phyloP scores from a whole-genome alignment of 2,113 vertebrate genomes.

The Maccullochella peelii region DNA sequence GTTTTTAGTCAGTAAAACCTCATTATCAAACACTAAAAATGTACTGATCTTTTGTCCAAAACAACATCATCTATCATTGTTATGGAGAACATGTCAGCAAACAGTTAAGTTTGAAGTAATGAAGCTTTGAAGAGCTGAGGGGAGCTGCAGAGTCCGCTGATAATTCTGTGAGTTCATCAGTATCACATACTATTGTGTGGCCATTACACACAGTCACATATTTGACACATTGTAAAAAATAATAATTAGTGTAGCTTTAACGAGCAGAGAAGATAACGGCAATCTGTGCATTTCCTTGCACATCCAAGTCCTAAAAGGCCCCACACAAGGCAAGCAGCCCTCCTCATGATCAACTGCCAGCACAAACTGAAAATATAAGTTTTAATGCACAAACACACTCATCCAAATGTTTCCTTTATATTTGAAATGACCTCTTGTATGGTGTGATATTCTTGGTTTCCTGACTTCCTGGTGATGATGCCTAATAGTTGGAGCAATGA shows the following conservation, averaged over 20 bases:
- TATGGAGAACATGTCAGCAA: too few species aligned
- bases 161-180: too few species aligned
- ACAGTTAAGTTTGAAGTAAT: too few species aligned
- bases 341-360: too few species aligned
- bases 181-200: too few species aligned
- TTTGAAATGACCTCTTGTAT: neutral
- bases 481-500: neutral
- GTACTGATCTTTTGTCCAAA: neutral
- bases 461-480: neutral
- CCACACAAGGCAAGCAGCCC: neutral
- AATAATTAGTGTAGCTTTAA: too few species aligned
- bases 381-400: neutral
- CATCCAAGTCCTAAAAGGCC: neutral
- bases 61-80: neutral
- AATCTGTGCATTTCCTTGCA: neutral
- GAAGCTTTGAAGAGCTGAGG: neutral
- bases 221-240: too few species aligned
- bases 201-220: too few species aligned
- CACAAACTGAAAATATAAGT: too few species aligned
- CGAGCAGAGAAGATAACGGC: too few species aligned
- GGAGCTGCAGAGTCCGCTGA: neutral
- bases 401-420: neutral
- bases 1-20: neutral
- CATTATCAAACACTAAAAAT: too few species aligned
- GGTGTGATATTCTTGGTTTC: neutral